Conservation (phyloP, 2,888 invertebrate genomes). For the Trachelus troglodyta region DNA sequence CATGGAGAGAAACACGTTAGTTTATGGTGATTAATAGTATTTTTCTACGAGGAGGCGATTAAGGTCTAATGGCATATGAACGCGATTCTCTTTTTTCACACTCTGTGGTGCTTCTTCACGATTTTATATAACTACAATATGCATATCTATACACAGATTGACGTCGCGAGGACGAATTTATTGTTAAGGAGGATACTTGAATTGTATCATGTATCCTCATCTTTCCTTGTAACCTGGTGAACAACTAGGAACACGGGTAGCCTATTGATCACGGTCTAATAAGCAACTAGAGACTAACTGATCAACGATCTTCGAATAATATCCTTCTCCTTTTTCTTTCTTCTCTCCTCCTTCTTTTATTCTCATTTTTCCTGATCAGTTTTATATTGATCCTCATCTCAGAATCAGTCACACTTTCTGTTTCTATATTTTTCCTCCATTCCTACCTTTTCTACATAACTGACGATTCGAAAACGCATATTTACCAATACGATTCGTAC, state of each 20-base stretch:
- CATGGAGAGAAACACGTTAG: background rate
- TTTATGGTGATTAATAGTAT: constrained; percentile 40
- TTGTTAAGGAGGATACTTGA: background rate
- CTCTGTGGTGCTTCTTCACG: constrained; percentile 46
- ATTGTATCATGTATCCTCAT: background rate
- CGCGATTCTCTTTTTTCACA: constrained; percentile 10
- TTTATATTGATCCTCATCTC: background rate
- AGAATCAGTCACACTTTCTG: background rate
- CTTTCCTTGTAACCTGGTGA: background rate
- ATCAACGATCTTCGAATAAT: background rate
- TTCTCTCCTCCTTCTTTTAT: background rate
- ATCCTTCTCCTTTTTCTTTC: background rate
- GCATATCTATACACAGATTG: background rate
- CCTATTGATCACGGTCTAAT: background rate
- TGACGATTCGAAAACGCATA: background rate
- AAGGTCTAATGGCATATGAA: background rate
- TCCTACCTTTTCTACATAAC: background rate
- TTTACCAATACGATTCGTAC: background rate
- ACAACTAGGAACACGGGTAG: background rate
- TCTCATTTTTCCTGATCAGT: background rate
- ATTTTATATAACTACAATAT: constrained; percentile 38
- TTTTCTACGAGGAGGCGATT: constrained; percentile 42
- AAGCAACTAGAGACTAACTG: background rate
- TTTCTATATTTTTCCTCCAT: background rate
- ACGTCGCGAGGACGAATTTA: background rate